Percentiles rank a stretch among this genome's conserved stretches.
These are phyloP conservation scores for Drosophila leonis DNA, from an alignment of 2,888 invertebrate genomes.

Conservation along the genomic window DNA sequence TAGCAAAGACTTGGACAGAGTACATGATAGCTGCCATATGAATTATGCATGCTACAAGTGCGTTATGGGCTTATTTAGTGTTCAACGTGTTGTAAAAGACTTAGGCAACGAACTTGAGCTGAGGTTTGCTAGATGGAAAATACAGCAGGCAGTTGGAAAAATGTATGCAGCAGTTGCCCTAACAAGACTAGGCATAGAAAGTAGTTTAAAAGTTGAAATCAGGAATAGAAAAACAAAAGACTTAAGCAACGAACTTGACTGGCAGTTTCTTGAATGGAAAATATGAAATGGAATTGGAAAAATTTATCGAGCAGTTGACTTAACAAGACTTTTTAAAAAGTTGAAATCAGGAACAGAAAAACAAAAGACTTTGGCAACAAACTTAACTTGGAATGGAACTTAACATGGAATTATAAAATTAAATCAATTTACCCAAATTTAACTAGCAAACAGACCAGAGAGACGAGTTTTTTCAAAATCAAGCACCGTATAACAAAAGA, in stretches of 20 bases:
- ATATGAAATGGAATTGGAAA: not conserved
- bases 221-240: conserved; percentile 71
- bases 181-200: not conserved
- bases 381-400: conserved; percentile 63
- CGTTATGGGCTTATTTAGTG: conserved; percentile 9
- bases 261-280: too few relatives aligned
- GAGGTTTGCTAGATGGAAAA: not conserved
- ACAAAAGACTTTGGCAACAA: conserved; percentile 82
- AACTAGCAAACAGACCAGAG: not conserved
- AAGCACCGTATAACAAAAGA: conserved; percentile 60
- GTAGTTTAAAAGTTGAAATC: not conserved
- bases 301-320: not conserved
- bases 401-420: not conserved
- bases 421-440: not conserved
- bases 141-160: not conserved
- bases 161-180: not conserved
- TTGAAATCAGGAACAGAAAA: not conserved
- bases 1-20: conserved; percentile 43
- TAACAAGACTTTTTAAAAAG: too few relatives aligned
- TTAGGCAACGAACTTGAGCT: conserved; percentile 38
- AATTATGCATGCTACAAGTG: conserved; percentile 35
- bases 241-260: conserved; percentile 80
- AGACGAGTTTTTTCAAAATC: not conserved
- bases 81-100: conserved; percentile 22
- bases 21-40: conserved; percentile 42